Base-by-base conservation (phyloP, 2,797 vertebrate genomes). In the Heliangelus exortis region DNA sequence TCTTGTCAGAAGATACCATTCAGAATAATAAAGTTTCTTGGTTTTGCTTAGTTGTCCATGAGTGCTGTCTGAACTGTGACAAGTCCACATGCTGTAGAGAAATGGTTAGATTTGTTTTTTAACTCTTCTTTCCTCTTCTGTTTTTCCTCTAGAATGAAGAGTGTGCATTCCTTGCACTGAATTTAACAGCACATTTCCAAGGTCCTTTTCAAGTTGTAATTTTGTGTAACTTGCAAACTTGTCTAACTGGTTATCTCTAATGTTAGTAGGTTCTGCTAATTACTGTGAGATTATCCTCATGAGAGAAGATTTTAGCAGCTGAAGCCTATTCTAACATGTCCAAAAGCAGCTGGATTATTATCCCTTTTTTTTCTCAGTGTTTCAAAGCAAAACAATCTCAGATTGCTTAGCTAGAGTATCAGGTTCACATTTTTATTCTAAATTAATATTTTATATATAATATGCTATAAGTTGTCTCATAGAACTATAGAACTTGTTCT, bases 101-200 rank as follows among this genome's bases (percentile, higher is more conserved):
- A 83, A 51, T 31, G 5, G 15, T 34, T 76, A 71, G 8, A 54
- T 66, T 45, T 63, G 26, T 55, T 69, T 25, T 62, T 67, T 71
- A 83, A 59, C 20, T 59, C 8, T 88, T 57, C 21, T 87, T 67
- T 83, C 14, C 48, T 89, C n/a, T 83, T 95, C 53, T 90, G n/a
- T 96, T 90, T 94, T 72, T 69, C 25, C 39, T 20, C 36, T 86
- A 97, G 96, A 79, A 72, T 82, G 92, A 96, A 96, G 94, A 97
- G 31, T 15, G 26, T 76, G 43, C 69, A 79, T 69, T 88, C 87
- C 67, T 89, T 92, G 76, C 67, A 84, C 0, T 95, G 87, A 92
- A 79, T 68, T 85, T 57, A 76, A 65, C 48, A 89, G 39, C 69
- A 75, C 26, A 7, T 84, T 92, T 82, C 81, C 36, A 65, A 76